Conservation (phyloP, 2,888 invertebrate genomes). For the Trichopria drosophilae region DNA sequence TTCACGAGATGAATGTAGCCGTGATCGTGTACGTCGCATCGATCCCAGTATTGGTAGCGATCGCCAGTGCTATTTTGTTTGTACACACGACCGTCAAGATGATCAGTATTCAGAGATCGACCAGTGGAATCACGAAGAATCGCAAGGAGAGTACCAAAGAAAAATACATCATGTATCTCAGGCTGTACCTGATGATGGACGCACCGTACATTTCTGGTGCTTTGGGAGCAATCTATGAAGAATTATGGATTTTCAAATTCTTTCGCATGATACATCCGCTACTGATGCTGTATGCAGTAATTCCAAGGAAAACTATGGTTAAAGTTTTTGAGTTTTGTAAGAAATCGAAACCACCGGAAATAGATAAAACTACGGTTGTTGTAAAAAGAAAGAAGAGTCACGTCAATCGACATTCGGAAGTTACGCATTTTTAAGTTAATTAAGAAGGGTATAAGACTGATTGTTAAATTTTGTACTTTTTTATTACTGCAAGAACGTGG, state of each 20-base stretch:
- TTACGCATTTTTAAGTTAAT: too few species aligned
- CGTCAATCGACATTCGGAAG: not conserved
- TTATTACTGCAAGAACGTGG: too few species aligned
- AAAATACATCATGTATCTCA: constrained; percentile 42
- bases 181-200: constrained; percentile 46
- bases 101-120: constrained; percentile 39
- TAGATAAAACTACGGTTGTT: too few species aligned
- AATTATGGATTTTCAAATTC: constrained; percentile 49
- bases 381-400: not conserved
- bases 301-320: constrained; percentile 39
- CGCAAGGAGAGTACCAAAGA: constrained; percentile 37
- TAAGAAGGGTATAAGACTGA: too few species aligned
- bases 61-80: constrained; percentile 40
- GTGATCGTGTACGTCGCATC: constrained; percentile 38
- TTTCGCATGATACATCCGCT: constrained; percentile 46
- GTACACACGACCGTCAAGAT: constrained; percentile 44
- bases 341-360: too few species aligned
- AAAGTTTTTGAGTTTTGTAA: not conserved
- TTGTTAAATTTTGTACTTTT: too few species aligned
- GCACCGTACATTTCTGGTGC: constrained; percentile 45
- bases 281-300: constrained; percentile 43
- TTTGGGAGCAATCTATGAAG: constrained; percentile 43
- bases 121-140: constrained; percentile 33
- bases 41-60: constrained; percentile 37
- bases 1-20: constrained; percentile 34